A percentile compares a stretch with the other conserved stretches of the same genome.
phyloP scores from a whole-genome alignment of 2,113 vertebrate genomes.

The Pseudopodoces humilis region DNA sequence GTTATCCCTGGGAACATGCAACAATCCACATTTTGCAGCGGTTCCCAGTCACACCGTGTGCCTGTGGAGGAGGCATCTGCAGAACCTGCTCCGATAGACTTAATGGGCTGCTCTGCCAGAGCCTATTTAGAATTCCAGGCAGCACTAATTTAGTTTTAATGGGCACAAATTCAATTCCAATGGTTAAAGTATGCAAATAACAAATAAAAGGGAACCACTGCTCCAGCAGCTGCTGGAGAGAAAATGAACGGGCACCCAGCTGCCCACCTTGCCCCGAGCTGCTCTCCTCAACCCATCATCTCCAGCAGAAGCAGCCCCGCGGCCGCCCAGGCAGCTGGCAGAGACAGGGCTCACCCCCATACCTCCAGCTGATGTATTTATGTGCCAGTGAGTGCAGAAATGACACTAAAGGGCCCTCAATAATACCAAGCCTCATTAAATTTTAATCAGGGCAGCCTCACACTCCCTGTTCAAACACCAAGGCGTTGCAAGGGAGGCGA shows the following conservation, averaged over 20 bases:
- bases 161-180: slow-evolving; percentile 57
- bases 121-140: slow-evolving; percentile 52
- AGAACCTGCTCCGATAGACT: neutral
- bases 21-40: neutral
- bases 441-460: slow-evolving; percentile 31
- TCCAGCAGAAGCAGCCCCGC: neutral
- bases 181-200: slow-evolving; percentile 60
- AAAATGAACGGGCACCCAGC: neutral
- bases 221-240: slow-evolving; percentile 22
- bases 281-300: neutral
- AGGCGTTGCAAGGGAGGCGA: neutral
- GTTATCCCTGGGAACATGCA: neutral
- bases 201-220: slow-evolving; percentile 57
- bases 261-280: neutral
- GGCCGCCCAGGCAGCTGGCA: neutral
- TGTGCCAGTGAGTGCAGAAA: slow-evolving; percentile 15
- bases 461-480: neutral
- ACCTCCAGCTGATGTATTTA: neutral
- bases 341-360: neutral
- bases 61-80: neutral
- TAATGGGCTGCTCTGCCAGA: slow-evolving; percentile 36
- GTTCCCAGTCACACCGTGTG: fast-evolving
- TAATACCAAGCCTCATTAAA: slow-evolving; percentile 50
- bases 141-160: slow-evolving; percentile 58
- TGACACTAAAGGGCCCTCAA: slow-evolving; percentile 16